Base-by-base conservation (phyloP, 2,888 invertebrate genomes). In the Drosophila paramelanica region DNA sequence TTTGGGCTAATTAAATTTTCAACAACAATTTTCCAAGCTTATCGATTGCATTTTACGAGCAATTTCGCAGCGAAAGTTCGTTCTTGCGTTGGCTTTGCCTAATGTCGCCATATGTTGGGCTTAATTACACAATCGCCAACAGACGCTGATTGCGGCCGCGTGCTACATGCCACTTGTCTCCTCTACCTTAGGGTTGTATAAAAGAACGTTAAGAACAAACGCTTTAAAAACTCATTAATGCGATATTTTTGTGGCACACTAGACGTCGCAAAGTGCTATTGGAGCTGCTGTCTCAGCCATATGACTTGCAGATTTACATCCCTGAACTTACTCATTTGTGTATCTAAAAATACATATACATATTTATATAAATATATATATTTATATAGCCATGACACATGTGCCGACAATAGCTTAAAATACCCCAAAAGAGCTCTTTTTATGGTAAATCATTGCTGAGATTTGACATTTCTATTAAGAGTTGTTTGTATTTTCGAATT, bases 1-100 rank as follows among this genome's bases (percentile, higher is more conserved):
- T 81, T 83, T 74, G 66, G 64, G 66, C 87, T 84, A 88, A 84
- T 84, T 84, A 68, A 88, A 77, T 84, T 88, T 82, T 75, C 65
- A 66, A 57, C 65, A 38, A 31, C 45, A 43, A 38, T 50, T 81
- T 67, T 70, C 67, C 67, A 67, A 53, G 50, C 55, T 55, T 61
- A 86, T 86, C 67, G 83, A 86, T 83, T 70, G 67, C 64, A 53
- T 50, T 79, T 73, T 57, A 76, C 55, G 82, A 61, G 47, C 33
- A 36, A 25, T 31, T 27, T 38, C 36, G 47, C n/a, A 47, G 74
- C 47, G 65, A 79, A 78, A 74, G 74, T 67, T 59, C 5, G 42
- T 51, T 65, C 39, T 65, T 61, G 27, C 11, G 38, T 55, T 7
- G 31, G 46, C 46, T 50, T 42, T 14, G 58, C 61, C 46, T 77